phyloP scores from a whole-genome alignment of 2,113 vertebrate genomes.

The Mellivora capensis region DNA sequence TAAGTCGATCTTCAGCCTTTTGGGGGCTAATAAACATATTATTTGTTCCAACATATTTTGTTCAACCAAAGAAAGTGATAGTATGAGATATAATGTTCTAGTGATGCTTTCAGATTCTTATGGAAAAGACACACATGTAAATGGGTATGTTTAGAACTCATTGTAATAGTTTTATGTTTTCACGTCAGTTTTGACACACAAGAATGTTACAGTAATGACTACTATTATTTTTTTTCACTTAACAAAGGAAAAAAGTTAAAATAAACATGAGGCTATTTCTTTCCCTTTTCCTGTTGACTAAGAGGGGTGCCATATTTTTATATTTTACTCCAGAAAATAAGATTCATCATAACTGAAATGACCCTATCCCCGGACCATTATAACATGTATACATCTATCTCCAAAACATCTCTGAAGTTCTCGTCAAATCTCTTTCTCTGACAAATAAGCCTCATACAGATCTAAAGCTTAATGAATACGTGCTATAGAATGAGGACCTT shows the following conservation, averaged over 20 bases:
- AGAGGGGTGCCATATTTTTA: not conserved
- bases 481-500: not conserved
- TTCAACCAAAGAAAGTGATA: not conserved
- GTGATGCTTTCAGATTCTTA: not conserved
- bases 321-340: slow-evolving; percentile 18
- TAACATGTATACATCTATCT: not conserved
- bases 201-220: not conserved
- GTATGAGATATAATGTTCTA: not conserved
- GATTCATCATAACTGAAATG: slow-evolving; percentile 23
- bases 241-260: slow-evolving; percentile 1
- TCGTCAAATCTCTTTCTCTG: slow-evolving; percentile 9
- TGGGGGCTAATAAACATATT: not conserved
- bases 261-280: not conserved
- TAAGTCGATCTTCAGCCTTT: not conserved
- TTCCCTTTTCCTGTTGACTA: not conserved
- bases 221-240: not conserved
- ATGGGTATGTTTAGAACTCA: not conserved
- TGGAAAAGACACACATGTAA: not conserved
- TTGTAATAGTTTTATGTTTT: not conserved
- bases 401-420: not conserved
- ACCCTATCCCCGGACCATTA: not conserved
- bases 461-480: not conserved
- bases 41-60: not conserved
- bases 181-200: not conserved
- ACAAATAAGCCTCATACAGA: not conserved